Conservation (phyloP, 1,140 invertebrate species). For the Brachystomella parvula region DNA sequence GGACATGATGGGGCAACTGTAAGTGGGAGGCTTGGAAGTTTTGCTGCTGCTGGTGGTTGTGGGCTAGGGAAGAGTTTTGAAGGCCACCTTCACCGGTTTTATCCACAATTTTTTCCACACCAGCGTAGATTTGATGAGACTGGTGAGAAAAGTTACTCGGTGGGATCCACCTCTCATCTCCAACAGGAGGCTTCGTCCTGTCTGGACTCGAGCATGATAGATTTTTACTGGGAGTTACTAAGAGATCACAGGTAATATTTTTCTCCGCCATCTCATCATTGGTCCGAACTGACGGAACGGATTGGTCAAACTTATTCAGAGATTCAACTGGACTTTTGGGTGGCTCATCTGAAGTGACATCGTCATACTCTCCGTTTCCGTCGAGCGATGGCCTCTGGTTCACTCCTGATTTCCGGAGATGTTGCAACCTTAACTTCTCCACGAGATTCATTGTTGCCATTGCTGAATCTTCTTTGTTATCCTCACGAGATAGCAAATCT, state of each 20-base stretch:
- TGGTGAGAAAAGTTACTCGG: too few species aligned
- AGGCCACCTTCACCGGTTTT: too few species aligned
- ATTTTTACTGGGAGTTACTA: slow-evolving; percentile 2
- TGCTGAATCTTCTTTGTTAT: slow-evolving; percentile 66
- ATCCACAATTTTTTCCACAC: too few species aligned
- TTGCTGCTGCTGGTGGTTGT: not conserved
- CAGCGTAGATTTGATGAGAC: too few species aligned
- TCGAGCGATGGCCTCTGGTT: slow-evolving; percentile 25
- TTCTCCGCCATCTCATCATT: slow-evolving; percentile 4
- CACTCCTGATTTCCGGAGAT: slow-evolving; percentile 53
- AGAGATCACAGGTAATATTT: slow-evolving; percentile 4
- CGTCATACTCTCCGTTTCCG: not conserved
- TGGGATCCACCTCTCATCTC: slow-evolving; percentile 58
- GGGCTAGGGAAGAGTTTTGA: too few species aligned
- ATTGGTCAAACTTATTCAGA: too few species aligned
- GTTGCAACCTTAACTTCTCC: slow-evolving; percentile 62
- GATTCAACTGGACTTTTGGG: not conserved
- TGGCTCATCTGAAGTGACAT: not conserved
- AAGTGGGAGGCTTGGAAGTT: not conserved
- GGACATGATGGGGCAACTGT: not conserved
- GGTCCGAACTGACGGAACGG: not conserved
- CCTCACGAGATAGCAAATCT: slow-evolving; percentile 62
- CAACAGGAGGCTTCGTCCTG: slow-evolving; percentile 45
- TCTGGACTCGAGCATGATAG: slow-evolving; percentile 43
- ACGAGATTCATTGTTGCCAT: slow-evolving; percentile 68